Conservation (phyloP, 2,113 vertebrate genomes). For the Mohoua ochrocephala region DNA sequence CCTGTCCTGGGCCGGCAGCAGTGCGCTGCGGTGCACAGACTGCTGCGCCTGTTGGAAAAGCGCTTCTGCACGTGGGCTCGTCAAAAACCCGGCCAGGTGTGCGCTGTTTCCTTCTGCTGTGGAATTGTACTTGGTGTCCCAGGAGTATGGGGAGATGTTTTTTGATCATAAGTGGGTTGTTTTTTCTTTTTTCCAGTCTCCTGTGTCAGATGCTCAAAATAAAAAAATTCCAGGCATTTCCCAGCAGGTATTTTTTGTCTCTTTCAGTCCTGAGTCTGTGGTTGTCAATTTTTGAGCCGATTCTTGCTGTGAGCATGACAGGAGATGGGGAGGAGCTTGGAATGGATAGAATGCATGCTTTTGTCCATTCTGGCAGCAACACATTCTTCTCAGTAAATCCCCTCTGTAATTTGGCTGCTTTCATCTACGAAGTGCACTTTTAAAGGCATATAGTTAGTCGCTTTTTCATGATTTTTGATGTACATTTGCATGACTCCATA, state of each 20-base stretch:
- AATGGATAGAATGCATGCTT: conserved; percentile 48
- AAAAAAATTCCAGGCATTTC: not conserved
- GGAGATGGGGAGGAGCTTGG: conserved; percentile 55
- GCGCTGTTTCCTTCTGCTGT: not conserved
- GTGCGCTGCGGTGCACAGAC: accelerated
- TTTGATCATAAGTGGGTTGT: not conserved
- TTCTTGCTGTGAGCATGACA: conserved; percentile 53
- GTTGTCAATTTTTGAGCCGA: conserved; percentile 15
- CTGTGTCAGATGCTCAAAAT: not conserved
- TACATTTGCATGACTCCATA: not conserved
- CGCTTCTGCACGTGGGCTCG: not conserved
- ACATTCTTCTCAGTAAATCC: conserved; percentile 57
- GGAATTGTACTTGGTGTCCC: not conserved
- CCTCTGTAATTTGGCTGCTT: conserved; percentile 51
- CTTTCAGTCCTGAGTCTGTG: not conserved
- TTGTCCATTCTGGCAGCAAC: conserved; percentile 49
- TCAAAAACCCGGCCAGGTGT: not conserved
- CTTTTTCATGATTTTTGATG: not conserved
- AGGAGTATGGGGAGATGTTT: not conserved
- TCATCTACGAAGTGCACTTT: conserved; percentile 1
- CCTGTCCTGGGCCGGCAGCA: not conserved
- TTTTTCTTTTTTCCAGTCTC: not conserved
- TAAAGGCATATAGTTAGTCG: conserved; percentile 17
- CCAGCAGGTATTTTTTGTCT: conserved; percentile 14
- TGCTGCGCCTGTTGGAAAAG: not conserved